phyloP scores from a whole-genome alignment of 2,888 invertebrate species.

The Periphyllus acericola region DNA sequence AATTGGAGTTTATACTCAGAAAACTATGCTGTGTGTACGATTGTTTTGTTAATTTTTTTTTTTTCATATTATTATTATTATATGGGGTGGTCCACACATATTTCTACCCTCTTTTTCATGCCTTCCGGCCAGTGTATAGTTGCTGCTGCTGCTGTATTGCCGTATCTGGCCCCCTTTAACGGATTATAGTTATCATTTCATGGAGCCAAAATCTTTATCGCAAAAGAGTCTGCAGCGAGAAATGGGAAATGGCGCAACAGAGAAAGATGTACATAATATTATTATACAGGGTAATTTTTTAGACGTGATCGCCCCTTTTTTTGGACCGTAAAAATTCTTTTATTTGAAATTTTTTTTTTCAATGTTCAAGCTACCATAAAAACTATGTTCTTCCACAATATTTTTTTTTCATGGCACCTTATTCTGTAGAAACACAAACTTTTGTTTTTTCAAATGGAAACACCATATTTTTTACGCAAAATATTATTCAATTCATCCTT shows the following conservation, averaged over 20 bases:
- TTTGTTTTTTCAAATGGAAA: too few species aligned
- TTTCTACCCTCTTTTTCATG: neutral
- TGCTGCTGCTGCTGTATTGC: neutral
- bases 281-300: too few species aligned
- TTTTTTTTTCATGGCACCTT: too few species aligned
- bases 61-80: conserved; percentile 15
- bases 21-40: neutral
- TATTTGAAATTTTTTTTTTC: too few species aligned
- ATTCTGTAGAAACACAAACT: too few species aligned
- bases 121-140: neutral
- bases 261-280: neutral
- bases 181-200: conserved; percentile 42
- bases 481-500: too few species aligned
- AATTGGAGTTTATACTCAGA: conserved; percentile 2
- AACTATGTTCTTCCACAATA: too few species aligned
- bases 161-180: neutral
- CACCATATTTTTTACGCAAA: too few species aligned
- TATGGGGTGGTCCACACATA: neutral
- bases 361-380: too few species aligned
- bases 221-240: neutral
- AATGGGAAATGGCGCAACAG: neutral
- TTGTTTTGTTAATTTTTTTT: conserved; percentile 2
- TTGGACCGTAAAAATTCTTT: too few species aligned
- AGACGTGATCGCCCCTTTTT: too few species aligned
- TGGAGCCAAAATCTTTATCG: neutral